A percentile compares a stretch with the other conserved stretches of the same genome.
Conservation (phyloP, 2,797 vertebrate genomes). For the Urophycis tenuis region DNA sequence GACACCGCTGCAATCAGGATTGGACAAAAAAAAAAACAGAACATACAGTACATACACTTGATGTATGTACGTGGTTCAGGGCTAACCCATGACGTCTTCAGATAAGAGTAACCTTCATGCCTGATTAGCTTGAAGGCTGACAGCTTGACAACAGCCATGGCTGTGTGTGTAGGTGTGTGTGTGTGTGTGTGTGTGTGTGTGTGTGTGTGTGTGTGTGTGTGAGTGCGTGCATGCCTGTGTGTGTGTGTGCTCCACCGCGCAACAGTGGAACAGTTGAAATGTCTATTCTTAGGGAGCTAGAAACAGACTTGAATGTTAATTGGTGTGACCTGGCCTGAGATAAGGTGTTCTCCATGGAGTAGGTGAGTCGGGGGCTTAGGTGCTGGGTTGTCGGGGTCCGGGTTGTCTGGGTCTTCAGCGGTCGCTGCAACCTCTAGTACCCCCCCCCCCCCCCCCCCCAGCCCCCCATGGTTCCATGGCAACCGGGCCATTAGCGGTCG, state of each 20-base stretch:
- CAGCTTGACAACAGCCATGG: too few relatives aligned
- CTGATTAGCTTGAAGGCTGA: background rate
- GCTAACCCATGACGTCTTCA: background rate
- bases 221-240: constrained; percentile 18
- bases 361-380: background rate
- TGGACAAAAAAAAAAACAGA: background rate
- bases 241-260: background rate
- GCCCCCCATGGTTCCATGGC: background rate
- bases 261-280: constrained; percentile 27
- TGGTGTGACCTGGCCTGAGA: constrained; percentile 54
- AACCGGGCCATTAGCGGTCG: background rate
- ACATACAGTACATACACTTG: background rate
- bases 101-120: background rate
- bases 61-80: background rate
- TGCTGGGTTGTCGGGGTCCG: background rate
- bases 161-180: constrained; percentile 8
- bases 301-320: constrained; percentile 62
- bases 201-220: constrained; percentile 16
- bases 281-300: constrained; percentile 37
- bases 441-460: too few relatives aligned
- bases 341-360: constrained; percentile 39
- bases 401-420: background rate
- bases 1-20: background rate
- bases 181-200: background rate
- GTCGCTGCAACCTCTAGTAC: background rate